phyloP scores from a whole-genome alignment of 2,888 invertebrate genomes.

The Hydrotaea diabolus region DNA sequence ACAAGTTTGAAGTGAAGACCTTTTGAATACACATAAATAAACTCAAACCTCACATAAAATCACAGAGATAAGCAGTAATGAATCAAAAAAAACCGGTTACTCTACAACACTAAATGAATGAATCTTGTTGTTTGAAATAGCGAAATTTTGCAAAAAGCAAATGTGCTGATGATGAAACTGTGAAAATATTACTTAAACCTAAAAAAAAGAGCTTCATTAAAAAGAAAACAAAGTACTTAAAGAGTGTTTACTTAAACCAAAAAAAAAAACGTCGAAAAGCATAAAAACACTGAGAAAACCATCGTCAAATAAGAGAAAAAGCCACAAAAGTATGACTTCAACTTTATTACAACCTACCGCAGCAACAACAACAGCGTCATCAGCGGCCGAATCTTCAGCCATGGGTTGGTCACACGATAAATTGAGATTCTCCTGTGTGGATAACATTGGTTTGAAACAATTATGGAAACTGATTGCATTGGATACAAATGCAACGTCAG shows the following conservation, averaged over 20 bases:
- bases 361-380: slow-evolving; percentile 59
- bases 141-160: slow-evolving; percentile 5
- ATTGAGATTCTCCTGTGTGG: slow-evolving; percentile 79
- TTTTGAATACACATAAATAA: slow-evolving; percentile 50
- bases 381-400: slow-evolving; percentile 70
- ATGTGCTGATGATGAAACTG: slow-evolving; percentile 36
- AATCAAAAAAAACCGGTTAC: slow-evolving; percentile 53
- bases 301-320: too few species aligned
- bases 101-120: slow-evolving; percentile 30
- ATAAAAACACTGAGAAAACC: not conserved
- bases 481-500: slow-evolving; percentile 70
- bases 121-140: slow-evolving; percentile 29
- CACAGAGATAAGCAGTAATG: slow-evolving; percentile 55
- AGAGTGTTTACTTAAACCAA: slow-evolving; percentile 42
- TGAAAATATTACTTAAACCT: slow-evolving; percentile 14
- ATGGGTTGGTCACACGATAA: slow-evolving; percentile 81
- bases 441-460: slow-evolving; percentile 80
- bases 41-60: slow-evolving; percentile 13
- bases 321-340: slow-evolving; percentile 79
- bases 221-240: slow-evolving; percentile 49
- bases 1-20: slow-evolving; percentile 68
- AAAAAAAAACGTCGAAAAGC: slow-evolving; percentile 20
- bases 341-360: slow-evolving; percentile 75
- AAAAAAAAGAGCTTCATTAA: slow-evolving; percentile 20
- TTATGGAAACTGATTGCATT: slow-evolving; percentile 80